phyloP scores from a whole-genome alignment of 2,797 vertebrate genomes.

The Ctenopoma multispine region DNA sequence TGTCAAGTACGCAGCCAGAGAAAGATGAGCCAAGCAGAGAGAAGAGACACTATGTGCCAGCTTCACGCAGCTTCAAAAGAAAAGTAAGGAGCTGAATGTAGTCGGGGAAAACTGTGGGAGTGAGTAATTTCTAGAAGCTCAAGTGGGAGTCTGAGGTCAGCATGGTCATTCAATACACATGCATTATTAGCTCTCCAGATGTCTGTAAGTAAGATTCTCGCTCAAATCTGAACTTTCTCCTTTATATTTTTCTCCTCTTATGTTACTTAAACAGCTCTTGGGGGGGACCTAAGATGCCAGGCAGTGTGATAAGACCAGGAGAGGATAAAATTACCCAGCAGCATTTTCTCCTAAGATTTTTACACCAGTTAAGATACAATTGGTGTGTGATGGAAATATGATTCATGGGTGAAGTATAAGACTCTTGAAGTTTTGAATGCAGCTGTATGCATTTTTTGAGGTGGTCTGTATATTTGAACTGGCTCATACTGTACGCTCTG shows the following conservation, averaged over 20 bases:
- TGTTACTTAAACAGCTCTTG: slow-evolving; percentile 26
- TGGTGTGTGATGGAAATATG: slow-evolving; percentile 15
- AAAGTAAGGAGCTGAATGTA: slow-evolving; percentile 51
- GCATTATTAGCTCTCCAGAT: slow-evolving; percentile 37
- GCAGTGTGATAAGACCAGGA: too few relatives aligned
- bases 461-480: slow-evolving; percentile 43
- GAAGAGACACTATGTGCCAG: slow-evolving; percentile 34
- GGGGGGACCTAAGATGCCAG: slow-evolving; percentile 53
- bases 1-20: slow-evolving; percentile 41
- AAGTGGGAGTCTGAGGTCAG: slow-evolving; percentile 43
- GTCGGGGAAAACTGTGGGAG: slow-evolving; percentile 40
- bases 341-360: slow-evolving; percentile 40
- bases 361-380: slow-evolving; percentile 33
- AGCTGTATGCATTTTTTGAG: slow-evolving; percentile 7
- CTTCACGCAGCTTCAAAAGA: slow-evolving; percentile 44
- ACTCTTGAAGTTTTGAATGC: slow-evolving; percentile 7
- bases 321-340: slow-evolving; percentile 63
- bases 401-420: slow-evolving; percentile 22
- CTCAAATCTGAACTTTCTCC: slow-evolving; percentile 26
- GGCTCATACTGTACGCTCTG: slow-evolving; percentile 18
- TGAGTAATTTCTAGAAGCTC: slow-evolving; percentile 36
- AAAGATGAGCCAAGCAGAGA: slow-evolving; percentile 49
- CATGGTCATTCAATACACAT: slow-evolving; percentile 15
- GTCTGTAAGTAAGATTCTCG: slow-evolving; percentile 24
- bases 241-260: slow-evolving; percentile 24